Evolutionary conservation across 2,113 vertebrate species (phyloP).

Genomic region (Indicator maculatus): DNA sequence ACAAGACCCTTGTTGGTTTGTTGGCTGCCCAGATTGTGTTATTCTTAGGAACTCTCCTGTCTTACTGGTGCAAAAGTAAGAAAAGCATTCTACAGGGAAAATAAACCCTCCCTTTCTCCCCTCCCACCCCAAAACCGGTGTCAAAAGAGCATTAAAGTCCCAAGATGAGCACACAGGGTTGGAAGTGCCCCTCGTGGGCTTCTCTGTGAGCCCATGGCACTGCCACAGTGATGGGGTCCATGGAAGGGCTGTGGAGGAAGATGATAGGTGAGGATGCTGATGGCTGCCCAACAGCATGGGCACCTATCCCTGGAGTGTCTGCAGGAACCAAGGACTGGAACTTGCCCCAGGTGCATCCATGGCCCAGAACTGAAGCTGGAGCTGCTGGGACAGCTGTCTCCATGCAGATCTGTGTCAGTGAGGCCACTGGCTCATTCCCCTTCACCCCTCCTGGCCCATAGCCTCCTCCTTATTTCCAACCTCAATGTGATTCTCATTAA

Average conservation of each 20-base stretch:
- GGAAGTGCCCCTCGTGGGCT: background rate
- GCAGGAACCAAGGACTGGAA: background rate
- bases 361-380: background rate
- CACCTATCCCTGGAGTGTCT: fast-evolving
- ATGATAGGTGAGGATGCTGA: background rate
- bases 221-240: fast-evolving
- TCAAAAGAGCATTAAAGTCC: background rate
- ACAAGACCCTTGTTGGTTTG: background rate
- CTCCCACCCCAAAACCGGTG: background rate
- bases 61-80: background rate
- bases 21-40: background rate
- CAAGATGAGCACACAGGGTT: fast-evolving
- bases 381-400: fast-evolving
- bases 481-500: background rate
- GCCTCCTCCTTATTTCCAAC: background rate
- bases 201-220: background rate
- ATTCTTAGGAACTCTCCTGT: background rate
- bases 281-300: background rate
- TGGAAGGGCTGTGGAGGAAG: background rate
- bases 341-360: fast-evolving
- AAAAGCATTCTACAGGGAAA: background rate
- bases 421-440: background rate
- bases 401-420: fast-evolving
- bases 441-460: background rate
- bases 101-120: background rate